A percentile compares a stretch with the other conserved stretches of the same genome.
These are phyloP conservation scores for Drosophila nigromelanica DNA, from an alignment of 1,140 invertebrate genomes.

Conservation along the genomic window DNA sequence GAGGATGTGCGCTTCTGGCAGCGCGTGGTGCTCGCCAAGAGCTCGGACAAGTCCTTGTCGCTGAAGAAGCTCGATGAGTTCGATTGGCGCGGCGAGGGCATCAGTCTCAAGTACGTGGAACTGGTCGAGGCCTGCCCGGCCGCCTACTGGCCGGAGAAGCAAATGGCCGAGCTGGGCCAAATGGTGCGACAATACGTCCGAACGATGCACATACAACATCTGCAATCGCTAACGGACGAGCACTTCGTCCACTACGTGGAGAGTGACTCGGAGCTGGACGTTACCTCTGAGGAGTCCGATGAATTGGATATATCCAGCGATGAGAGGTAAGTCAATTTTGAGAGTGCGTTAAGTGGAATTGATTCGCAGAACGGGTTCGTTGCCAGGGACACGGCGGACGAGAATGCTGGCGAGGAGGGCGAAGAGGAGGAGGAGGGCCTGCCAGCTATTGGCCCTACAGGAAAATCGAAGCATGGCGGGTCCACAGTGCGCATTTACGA, in stretches of 20 bases:
- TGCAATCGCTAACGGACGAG: slow-evolving; percentile 54
- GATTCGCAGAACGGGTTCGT: too few species aligned
- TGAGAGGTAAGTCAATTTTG: slow-evolving; percentile 16
- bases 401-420: slow-evolving; percentile 2
- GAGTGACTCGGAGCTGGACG: slow-evolving; percentile 33
- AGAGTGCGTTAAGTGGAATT: too few species aligned
- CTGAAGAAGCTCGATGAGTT: slow-evolving; percentile 48
- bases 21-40: slow-evolving; percentile 67
- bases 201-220: slow-evolving; percentile 53
- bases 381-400: slow-evolving; percentile 12
- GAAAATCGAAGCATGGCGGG: too few species aligned
- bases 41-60: slow-evolving; percentile 33
- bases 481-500: too few species aligned
- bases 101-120: slow-evolving; percentile 73
- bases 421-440: slow-evolving; percentile 15
- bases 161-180: slow-evolving; percentile 55
- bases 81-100: slow-evolving; percentile 62
- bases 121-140: slow-evolving; percentile 67
- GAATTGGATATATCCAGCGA: slow-evolving; percentile 51
- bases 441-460: too few species aligned
- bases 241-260: slow-evolving; percentile 33
- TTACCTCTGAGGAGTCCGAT: slow-evolving; percentile 41
- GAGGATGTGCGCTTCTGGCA: slow-evolving; percentile 58
- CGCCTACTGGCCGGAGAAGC: slow-evolving; percentile 51
- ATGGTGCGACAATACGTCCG: slow-evolving; percentile 44